phyloP scores from a whole-genome alignment of 1,140 invertebrate species.

The Bilobella aurantiaca region DNA sequence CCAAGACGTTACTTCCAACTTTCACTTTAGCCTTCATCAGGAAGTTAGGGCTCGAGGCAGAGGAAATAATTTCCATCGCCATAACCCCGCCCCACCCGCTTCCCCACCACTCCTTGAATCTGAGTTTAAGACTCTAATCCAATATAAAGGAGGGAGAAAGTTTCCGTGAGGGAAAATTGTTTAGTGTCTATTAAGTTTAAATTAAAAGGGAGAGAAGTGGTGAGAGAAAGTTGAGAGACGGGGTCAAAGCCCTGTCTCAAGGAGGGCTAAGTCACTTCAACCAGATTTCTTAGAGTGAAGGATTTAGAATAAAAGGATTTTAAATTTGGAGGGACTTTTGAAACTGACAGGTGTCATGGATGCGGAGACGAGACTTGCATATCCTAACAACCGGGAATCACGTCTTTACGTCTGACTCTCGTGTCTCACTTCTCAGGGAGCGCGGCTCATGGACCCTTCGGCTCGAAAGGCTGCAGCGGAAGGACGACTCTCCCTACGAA shows the following conservation, averaged over 20 bases:
- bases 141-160: too few species aligned
- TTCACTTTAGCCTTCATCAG: neutral
- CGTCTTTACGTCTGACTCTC: conserved; percentile 59
- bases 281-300: neutral
- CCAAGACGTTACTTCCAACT: too few species aligned
- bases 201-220: neutral
- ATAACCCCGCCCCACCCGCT: neutral
- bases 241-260: too few species aligned
- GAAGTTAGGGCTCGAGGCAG: neutral
- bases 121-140: too few species aligned
- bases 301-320: neutral
- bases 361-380: conserved; percentile 58
- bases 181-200: neutral
- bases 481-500: conserved; percentile 51
- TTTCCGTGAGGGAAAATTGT: neutral
- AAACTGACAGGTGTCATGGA: conserved; percentile 60
- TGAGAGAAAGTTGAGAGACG: too few species aligned
- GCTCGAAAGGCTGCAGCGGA: conserved; percentile 51
- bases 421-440: conserved; percentile 47
- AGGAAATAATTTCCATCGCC: neutral
- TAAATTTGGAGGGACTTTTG: conserved; percentile 11
- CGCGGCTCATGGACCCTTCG: conserved; percentile 50
- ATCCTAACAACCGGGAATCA: conserved; percentile 58
- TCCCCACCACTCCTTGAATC: too few species aligned
- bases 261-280: neutral